phyloP scores from a whole-genome alignment of 2,113 vertebrate genomes.

The Seriola quinqueradiata region DNA sequence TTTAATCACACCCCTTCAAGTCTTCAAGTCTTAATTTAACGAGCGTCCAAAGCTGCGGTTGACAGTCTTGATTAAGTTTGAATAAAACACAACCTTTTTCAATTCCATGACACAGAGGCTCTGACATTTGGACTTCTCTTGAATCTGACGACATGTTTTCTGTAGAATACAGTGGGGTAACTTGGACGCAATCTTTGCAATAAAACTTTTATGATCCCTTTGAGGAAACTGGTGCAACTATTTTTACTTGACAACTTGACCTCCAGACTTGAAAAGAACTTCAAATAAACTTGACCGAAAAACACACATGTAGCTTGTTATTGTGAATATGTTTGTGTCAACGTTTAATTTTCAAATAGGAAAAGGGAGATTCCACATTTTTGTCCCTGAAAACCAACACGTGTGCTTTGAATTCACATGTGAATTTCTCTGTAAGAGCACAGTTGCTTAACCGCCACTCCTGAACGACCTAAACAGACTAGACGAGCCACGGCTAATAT shows the following conservation, averaged over 20 bases:
- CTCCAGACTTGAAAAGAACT: not conserved
- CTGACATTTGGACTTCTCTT: too few relatives aligned
- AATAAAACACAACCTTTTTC: not conserved
- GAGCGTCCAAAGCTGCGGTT: not conserved
- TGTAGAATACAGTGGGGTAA: not conserved
- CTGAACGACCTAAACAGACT: not conserved
- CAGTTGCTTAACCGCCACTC: not conserved
- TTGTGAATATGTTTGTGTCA: not conserved
- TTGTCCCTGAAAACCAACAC: not conserved
- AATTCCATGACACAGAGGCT: not conserved
- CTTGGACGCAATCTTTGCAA: not conserved
- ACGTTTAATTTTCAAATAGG: not conserved
- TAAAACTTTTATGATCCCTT: slow-evolving; percentile 12
- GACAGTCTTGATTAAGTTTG: not conserved
- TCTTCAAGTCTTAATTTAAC: not conserved
- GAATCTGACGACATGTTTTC: not conserved
- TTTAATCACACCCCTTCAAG: not conserved
- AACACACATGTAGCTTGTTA: not conserved
- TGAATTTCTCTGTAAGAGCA: not conserved
- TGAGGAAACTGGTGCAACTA: slow-evolving; percentile 15
- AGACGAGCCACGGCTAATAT: slow-evolving; percentile 51
- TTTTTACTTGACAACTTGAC: slow-evolving; percentile 16
- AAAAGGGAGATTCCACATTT: not conserved
- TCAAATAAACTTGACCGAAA: not conserved
- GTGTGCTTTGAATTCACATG: slow-evolving; percentile 11